Base-by-base conservation (phyloP, 2,888 invertebrate species). In the Lypha dubia region DNA sequence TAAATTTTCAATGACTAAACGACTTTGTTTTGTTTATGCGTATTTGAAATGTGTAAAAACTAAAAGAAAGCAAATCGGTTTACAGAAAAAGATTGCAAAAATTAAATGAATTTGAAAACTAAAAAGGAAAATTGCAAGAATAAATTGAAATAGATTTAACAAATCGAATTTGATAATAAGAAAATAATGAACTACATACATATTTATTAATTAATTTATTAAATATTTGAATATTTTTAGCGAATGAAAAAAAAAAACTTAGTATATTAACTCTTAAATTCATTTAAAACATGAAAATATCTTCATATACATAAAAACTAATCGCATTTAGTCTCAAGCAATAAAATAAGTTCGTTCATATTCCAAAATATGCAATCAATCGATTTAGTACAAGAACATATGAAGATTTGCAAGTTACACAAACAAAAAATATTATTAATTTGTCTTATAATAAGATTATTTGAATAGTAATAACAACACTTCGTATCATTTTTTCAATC, bases 1-100 rank as follows among this genome's bases (percentile, higher is more conserved):
- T 86, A 82, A 84, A 81, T 60, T 83, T 87, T 83, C 83, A 86
- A 86, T 86, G 87, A 87, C 87, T 86, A 86, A 86, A 86, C 82
- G 85, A 86, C 81, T 79, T 80, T 71, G 63, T 76, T 76, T 73
- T 77, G 65, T 86, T 77, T 80, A 76, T 56, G 77, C 38, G 77
- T 84, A 38, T 71, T 44, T 81, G 74, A 74, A 80, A 83, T 81
- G 70, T 76, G 75, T 83, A 56, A 62, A 41, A 79, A 62, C 44
- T 51, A 32, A 20, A 41, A 68, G 15, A 60, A 74, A 67, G 44
- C 56, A 70, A 63, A 58, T 41, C 28, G 41, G 62, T 62, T 65
- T 71, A 63, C 44, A 58, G 58, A 62, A 51, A 56, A n/a, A 41
- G 22, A 51, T n/a, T n/a, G 15, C 56, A 41, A 60, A 65, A 58